phyloP scores from a whole-genome alignment of 2,113 vertebrate species.

The Bettongia penicillata region DNA sequence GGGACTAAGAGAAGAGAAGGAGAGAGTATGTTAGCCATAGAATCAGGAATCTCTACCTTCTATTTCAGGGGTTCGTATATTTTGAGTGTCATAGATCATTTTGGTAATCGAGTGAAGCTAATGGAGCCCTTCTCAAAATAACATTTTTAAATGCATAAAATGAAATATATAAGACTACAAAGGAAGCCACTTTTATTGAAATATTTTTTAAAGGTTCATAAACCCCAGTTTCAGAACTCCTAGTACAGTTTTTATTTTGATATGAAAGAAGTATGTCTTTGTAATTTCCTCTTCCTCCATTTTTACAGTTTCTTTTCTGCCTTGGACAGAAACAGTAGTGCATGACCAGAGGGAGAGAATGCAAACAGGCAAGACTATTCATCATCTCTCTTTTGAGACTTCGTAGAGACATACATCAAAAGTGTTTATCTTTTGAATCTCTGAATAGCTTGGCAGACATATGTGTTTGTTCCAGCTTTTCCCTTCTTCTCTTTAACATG shows the following conservation, averaged over 20 bases:
- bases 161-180: too few species aligned
- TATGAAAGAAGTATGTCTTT: neutral
- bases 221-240: too few species aligned
- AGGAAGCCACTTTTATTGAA: too few species aligned
- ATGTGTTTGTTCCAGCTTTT: rapidly evolving
- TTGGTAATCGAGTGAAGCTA: too few species aligned
- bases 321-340: neutral
- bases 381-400: neutral
- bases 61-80: neutral
- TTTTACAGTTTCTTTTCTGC: neutral
- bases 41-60: neutral
- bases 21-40: too few species aligned
- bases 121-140: too few species aligned
- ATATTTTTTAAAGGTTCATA: too few species aligned
- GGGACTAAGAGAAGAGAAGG: too few species aligned
- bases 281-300: neutral
- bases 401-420: neutral
- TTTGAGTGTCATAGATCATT: too few species aligned
- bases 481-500: neutral
- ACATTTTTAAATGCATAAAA: too few species aligned
- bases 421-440: neutral
- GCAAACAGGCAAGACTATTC: neutral
- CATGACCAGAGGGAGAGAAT: neutral
- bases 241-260: neutral
- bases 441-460: rapidly evolving